Evolutionary conservation across 2,797 vertebrate genomes (phyloP).

Genomic region (Borostomias antarcticus): DNA sequence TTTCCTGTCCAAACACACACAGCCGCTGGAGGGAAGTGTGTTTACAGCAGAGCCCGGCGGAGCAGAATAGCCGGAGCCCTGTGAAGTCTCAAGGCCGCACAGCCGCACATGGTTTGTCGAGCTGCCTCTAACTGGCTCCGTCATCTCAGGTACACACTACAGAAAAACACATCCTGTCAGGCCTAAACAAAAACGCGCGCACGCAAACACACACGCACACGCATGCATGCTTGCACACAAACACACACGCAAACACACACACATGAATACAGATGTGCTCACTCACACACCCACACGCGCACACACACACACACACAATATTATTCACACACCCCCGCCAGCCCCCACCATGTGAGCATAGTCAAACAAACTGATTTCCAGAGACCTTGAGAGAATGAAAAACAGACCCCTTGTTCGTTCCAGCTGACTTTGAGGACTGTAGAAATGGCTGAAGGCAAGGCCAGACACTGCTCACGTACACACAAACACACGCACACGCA

Average conservation of each 20-base stretch:
- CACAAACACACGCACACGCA: background rate
- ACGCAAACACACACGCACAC: background rate
- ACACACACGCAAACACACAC: slow-evolving; percentile 46
- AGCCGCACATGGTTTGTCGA: slow-evolving; percentile 68
- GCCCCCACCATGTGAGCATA: slow-evolving; percentile 36
- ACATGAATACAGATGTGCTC: slow-evolving; percentile 57
- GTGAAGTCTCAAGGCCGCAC: slow-evolving; percentile 71
- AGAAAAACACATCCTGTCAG: slow-evolving; percentile 47
- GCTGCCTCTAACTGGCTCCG: slow-evolving; percentile 56
- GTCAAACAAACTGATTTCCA: slow-evolving; percentile 65
- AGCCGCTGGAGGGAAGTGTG: slow-evolving; percentile 68
- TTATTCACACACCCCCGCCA: slow-evolving; percentile 52
- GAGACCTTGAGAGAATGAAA: slow-evolving; percentile 66
- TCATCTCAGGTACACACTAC: slow-evolving; percentile 64
- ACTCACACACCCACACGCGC: slow-evolving; percentile 2
- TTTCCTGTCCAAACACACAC: slow-evolving; percentile 73
- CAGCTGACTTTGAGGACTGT: slow-evolving; percentile 42
- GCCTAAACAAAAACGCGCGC: slow-evolving; percentile 60
- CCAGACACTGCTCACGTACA: background rate
- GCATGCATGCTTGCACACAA: background rate
- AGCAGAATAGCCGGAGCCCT: slow-evolving; percentile 50
- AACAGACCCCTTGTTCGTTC: slow-evolving; percentile 61
- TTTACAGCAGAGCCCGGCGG: slow-evolving; percentile 61
- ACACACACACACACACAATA: slow-evolving; percentile 46
- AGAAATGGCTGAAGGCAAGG: slow-evolving; percentile 52